These are phyloP conservation scores for Eremophila alpestris DNA, from an alignment of 2,797 vertebrate species.

Conservation along the genomic window DNA sequence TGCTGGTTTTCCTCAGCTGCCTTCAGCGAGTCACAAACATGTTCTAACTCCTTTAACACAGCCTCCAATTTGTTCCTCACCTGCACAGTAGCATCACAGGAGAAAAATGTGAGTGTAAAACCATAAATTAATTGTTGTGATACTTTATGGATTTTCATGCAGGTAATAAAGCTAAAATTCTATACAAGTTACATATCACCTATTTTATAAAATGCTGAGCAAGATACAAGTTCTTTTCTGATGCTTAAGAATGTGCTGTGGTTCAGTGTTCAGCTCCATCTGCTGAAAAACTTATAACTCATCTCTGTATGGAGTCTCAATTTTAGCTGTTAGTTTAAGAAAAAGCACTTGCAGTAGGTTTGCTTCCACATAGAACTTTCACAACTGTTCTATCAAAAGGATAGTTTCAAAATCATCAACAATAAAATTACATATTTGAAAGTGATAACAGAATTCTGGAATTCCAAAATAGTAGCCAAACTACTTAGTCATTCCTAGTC, in stretches of 20 bases:
- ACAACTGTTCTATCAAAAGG: background rate
- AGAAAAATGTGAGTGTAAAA: slow-evolving; percentile 47
- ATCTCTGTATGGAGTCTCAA: background rate
- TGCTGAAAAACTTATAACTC: background rate
- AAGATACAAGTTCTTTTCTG: background rate
- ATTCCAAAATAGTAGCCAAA: background rate
- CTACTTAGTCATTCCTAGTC: background rate
- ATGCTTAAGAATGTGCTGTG: background rate
- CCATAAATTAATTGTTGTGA: slow-evolving; percentile 21
- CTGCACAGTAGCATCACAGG: slow-evolving; percentile 70
- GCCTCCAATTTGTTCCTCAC: slow-evolving; percentile 77
- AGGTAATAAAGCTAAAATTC: background rate
- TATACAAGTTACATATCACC: background rate
- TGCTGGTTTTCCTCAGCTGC: slow-evolving; percentile 75
- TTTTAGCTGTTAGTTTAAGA: background rate
- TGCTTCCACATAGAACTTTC: background rate
- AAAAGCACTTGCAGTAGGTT: background rate
- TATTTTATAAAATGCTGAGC: background rate
- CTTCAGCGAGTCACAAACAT: slow-evolving; percentile 76
- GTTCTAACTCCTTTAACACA: slow-evolving; percentile 76
- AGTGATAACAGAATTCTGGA: background rate
- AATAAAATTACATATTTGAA: background rate
- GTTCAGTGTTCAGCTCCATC: background rate
- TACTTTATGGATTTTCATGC: background rate
- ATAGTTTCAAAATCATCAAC: background rate